Evolutionary conservation across 2,797 vertebrate species (phyloP).

Genomic region (Crotalus adamanteus): DNA sequence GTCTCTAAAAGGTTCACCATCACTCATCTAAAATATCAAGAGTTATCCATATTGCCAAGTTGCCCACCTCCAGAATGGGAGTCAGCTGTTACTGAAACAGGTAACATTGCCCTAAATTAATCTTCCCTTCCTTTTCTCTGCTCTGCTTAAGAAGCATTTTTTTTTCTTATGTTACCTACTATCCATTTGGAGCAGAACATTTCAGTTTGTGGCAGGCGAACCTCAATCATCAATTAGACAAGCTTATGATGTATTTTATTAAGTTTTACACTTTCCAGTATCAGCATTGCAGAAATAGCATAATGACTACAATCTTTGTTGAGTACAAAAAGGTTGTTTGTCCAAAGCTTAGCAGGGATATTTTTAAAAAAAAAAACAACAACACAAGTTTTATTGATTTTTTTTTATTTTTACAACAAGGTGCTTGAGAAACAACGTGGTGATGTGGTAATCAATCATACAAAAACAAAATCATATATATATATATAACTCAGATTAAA

Average conservation of each 20-base stretch:
- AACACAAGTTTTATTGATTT: no score
- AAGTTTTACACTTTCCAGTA: background rate
- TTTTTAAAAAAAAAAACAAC: background rate
- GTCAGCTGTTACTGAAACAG: background rate
- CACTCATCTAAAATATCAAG: background rate
- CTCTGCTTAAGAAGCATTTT: background rate
- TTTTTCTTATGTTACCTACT: background rate
- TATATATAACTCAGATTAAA: no score
- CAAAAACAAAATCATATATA: no score
- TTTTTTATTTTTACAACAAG: no score
- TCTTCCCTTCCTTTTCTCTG: background rate
- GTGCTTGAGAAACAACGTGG: no score
- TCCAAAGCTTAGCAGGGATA: background rate
- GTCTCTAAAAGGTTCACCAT: no score
- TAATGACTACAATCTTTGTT: background rate
- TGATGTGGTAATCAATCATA: no score
- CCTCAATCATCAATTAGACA: background rate
- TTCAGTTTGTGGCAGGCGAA: background rate
- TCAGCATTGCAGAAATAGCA: background rate
- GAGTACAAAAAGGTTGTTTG: background rate
- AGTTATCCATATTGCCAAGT: background rate
- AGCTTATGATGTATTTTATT: background rate
- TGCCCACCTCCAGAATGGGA: background rate
- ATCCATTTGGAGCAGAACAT: background rate
- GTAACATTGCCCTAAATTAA: background rate